These are phyloP conservation scores for Actias luna DNA, from an alignment of 2,888 invertebrate genomes.

Conservation along the genomic window DNA sequence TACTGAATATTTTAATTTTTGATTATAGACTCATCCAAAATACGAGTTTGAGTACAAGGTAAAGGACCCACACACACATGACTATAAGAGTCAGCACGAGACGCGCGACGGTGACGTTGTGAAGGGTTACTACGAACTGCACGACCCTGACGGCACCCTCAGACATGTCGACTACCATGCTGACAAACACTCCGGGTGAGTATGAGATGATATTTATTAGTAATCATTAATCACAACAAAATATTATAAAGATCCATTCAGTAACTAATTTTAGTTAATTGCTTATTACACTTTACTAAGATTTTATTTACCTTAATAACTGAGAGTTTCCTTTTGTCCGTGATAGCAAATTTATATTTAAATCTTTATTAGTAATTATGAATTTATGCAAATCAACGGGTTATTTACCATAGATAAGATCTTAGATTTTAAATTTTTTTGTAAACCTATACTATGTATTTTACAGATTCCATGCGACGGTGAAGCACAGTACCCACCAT, in stretches of 20 bases:
- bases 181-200: conserved; percentile 72
- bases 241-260: no score
- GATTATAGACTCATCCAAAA: conserved; percentile 52
- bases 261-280: no score
- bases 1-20: not conserved
- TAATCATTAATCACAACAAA: no score
- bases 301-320: no score
- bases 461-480: conserved; percentile 51
- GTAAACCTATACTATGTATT: conserved; percentile 16
- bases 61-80: conserved; percentile 73
- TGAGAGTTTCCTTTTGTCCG: no score
- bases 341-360: no score
- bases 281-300: no score
- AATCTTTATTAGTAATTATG: no score
- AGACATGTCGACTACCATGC: conserved; percentile 75
- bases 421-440: no score
- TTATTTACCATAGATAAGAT: no score
- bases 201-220: not conserved
- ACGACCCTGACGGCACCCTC: conserved; percentile 72
- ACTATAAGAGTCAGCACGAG: conserved; percentile 71
- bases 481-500: conserved; percentile 46
- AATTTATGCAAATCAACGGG: no score
- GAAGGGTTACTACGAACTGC: conserved; percentile 57
- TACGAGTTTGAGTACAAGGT: conserved; percentile 55
- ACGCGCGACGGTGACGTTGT: conserved; percentile 63